Conservation (phyloP, 2,797 vertebrate species). For the Onychomys torridus region DNA sequence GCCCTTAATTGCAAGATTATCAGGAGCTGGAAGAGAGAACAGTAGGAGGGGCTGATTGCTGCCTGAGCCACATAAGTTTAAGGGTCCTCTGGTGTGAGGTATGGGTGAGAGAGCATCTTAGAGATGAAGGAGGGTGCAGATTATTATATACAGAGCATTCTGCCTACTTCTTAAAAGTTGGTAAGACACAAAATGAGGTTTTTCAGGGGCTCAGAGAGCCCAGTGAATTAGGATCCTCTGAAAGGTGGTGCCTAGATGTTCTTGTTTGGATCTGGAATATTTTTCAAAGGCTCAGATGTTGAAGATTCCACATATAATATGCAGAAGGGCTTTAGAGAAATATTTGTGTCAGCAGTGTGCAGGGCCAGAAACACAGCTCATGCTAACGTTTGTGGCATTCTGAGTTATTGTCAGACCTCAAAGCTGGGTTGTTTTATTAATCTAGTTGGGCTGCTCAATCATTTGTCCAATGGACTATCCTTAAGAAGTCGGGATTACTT, state of each 20-base stretch:
- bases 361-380: background rate
- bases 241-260: background rate
- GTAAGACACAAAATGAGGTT: background rate
- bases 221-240: background rate
- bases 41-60: background rate
- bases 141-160: background rate
- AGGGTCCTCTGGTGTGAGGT: background rate
- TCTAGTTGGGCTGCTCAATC: background rate
- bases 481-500: background rate
- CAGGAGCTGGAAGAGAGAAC: conserved; percentile 15
- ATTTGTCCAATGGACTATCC: background rate
- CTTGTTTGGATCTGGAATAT: background rate
- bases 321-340: background rate
- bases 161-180: background rate
- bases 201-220: background rate
- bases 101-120: background rate
- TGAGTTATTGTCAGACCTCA: background rate
- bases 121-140: background rate
- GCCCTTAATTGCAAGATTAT: conserved; percentile 54
- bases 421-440: background rate
- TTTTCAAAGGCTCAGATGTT: background rate
- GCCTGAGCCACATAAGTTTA: too few species aligned
- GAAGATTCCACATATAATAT: background rate
- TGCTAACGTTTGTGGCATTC: background rate
- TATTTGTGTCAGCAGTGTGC: background rate